These are phyloP conservation scores for Phocides pigmalion DNA, from an alignment of 1,140 invertebrate genomes.

Conservation along the genomic window DNA sequence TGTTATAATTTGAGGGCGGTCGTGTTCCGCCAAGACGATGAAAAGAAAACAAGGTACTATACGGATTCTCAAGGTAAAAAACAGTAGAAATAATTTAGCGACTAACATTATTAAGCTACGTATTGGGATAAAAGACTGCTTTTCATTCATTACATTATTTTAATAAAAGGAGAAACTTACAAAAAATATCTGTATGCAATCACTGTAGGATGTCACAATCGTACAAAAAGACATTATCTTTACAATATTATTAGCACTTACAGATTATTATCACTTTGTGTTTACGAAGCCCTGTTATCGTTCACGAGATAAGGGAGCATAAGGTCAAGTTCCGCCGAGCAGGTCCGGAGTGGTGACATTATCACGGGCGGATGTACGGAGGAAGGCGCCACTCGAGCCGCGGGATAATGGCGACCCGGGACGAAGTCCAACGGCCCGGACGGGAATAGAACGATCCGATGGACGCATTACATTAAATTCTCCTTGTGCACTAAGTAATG, in stretches of 20 bases:
- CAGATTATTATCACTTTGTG: neutral
- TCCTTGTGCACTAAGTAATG: neutral
- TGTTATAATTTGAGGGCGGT: no score
- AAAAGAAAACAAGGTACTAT: no score
- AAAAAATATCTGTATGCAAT: no score
- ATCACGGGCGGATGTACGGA: slow-evolving; percentile 45
- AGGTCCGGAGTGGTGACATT: slow-evolving; percentile 26
- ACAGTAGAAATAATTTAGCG: no score
- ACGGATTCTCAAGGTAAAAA: no score
- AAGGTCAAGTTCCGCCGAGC: slow-evolving; percentile 10
- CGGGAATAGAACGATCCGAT: slow-evolving; percentile 42
- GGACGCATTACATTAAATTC: neutral
- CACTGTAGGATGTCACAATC: no score
- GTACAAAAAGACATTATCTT: no score
- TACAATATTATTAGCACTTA: neutral
- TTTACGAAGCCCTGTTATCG: neutral
- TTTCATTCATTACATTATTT: no score
- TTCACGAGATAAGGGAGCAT: slow-evolving; percentile 23
- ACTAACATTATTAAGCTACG: no score
- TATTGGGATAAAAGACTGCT: no score
- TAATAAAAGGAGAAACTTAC: no score
- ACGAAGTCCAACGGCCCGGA: slow-evolving; percentile 53
- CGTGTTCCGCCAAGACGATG: no score
- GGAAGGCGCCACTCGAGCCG: slow-evolving; percentile 52
- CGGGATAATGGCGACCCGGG: slow-evolving; percentile 52